Evolutionary conservation across 2,113 vertebrate species (phyloP).

Genomic region (Limanda limanda): DNA sequence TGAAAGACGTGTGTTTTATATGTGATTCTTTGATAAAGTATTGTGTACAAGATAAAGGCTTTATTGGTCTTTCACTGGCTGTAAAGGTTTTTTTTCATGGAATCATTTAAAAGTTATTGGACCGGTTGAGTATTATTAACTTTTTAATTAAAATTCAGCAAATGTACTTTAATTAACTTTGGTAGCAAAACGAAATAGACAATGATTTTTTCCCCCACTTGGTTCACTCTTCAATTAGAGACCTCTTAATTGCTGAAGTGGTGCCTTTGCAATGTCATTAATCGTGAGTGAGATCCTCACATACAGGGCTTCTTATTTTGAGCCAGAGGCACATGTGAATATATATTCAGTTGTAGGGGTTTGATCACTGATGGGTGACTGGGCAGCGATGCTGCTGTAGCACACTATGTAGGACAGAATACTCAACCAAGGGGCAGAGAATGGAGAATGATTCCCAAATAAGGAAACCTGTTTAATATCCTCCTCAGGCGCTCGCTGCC

Average conservation of each 20-base stretch:
- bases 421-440: constrained; percentile 26
- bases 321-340: constrained; percentile 18
- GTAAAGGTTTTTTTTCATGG: constrained; percentile 34
- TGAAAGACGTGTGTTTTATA: constrained; percentile 73
- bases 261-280: constrained; percentile 60
- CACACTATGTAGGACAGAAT: constrained; percentile 19
- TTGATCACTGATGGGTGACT: constrained; percentile 33
- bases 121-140: constrained; percentile 48
- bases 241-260: constrained; percentile 60
- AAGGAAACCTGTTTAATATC: constrained; percentile 58
- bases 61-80: constrained; percentile 63
- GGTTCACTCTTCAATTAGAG: constrained; percentile 58
- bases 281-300: constrained; percentile 40
- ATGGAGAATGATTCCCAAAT: constrained; percentile 62
- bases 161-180: constrained; percentile 65
- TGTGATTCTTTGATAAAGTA: constrained; percentile 85
- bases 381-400: constrained; percentile 13
- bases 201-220: constrained; percentile 32
- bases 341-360: constrained; percentile 23
- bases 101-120: constrained; percentile 46
- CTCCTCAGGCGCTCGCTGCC: constrained; percentile 55
- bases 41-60: constrained; percentile 75
- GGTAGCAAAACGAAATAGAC: constrained; percentile 56
- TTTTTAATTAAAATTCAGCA: constrained; percentile 61
- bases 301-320: constrained; percentile 17